phyloP scores from a whole-genome alignment of 1,140 invertebrate genomes.

The Caenorhabditis brenneri region DNA sequence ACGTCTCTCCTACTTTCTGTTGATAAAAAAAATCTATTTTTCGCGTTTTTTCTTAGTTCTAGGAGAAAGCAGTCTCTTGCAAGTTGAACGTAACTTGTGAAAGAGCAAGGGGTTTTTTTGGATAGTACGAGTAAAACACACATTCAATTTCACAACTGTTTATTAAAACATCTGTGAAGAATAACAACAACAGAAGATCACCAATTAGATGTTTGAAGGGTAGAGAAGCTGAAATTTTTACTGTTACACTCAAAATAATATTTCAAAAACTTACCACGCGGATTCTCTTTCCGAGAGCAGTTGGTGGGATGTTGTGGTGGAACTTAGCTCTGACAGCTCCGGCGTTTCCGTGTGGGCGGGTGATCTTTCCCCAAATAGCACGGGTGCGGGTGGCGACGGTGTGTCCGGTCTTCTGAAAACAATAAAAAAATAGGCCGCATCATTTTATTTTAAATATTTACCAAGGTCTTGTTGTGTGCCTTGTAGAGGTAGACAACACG shows the following conservation, averaged over 20 bases:
- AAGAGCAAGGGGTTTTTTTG: no score
- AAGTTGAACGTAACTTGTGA: no score
- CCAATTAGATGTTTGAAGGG: conserved; percentile 76
- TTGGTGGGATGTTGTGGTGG: conserved; percentile 89
- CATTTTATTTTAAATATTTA: neutral
- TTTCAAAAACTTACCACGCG: conserved; percentile 81
- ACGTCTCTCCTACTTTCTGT: neutral
- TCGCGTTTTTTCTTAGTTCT: no score
- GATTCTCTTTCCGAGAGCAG: conserved; percentile 94
- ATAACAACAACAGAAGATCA: conserved; percentile 40
- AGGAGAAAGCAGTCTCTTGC: no score
- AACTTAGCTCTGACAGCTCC: conserved; percentile 96
- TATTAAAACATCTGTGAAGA: conserved; percentile 32
- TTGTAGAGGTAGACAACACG: conserved; percentile 95
- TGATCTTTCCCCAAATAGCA: conserved; percentile 99
- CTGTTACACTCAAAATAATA: conserved; percentile 55
- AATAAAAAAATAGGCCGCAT: neutral
- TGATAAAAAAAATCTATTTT: no score
- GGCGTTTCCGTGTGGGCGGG: conserved; percentile 91
- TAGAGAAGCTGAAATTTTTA: conserved; percentile 78
- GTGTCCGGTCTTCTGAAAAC: conserved; percentile 49
- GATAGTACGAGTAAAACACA: no score
- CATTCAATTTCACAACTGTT: conserved; percentile 29
- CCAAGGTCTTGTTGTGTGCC: conserved; percentile 81
- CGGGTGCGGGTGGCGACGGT: conserved; percentile 79